Percentiles rank a stretch among this genome's conserved stretches.
Conservation (phyloP, 2,888 invertebrate genomes). For the Diloba caeruleocephala region DNA sequence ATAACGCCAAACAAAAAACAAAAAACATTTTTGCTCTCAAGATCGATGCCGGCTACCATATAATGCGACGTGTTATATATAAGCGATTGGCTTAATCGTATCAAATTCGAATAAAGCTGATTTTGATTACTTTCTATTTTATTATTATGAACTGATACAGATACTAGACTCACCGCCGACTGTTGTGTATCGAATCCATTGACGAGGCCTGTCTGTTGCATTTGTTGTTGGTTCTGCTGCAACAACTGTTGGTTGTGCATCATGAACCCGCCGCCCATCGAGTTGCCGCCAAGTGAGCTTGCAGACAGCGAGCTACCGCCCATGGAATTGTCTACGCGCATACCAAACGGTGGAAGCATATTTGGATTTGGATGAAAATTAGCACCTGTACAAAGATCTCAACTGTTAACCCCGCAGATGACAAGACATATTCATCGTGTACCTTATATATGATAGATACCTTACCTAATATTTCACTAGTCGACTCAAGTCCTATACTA, state of each 20-base stretch:
- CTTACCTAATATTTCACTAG: constrained; percentile 87
- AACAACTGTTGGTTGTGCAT: constrained; percentile 75
- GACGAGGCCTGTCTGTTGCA: constrained; percentile 69
- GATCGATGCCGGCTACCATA: no score
- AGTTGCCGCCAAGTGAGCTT: constrained; percentile 38
- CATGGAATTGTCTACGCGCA: constrained; percentile 82
- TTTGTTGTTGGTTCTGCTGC: constrained; percentile 66
- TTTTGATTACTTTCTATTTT: background rate
- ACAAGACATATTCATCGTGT: constrained; percentile 23
- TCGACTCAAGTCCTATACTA: constrained; percentile 82
- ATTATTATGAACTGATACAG: constrained; percentile 6
- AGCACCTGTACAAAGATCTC: constrained; percentile 76
- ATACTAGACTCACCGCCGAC: constrained; percentile 68
- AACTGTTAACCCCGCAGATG: constrained; percentile 30
- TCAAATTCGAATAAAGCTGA: no score
- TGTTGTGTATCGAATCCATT: constrained; percentile 81
- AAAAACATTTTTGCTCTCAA: no score
- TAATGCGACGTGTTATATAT: no score
- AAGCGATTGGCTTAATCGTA: no score
- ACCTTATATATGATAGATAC: constrained; percentile 4
- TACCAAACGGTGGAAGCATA: constrained; percentile 87
- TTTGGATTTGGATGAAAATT: constrained; percentile 85
- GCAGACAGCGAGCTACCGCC: constrained; percentile 49
- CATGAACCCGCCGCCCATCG: constrained; percentile 64
- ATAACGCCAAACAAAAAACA: no score